Evolutionary conservation across 2,113 vertebrate genomes (phyloP), one percentile per base, ranked within the genome.

Genomic region (Heterotis niloticus): DNA sequence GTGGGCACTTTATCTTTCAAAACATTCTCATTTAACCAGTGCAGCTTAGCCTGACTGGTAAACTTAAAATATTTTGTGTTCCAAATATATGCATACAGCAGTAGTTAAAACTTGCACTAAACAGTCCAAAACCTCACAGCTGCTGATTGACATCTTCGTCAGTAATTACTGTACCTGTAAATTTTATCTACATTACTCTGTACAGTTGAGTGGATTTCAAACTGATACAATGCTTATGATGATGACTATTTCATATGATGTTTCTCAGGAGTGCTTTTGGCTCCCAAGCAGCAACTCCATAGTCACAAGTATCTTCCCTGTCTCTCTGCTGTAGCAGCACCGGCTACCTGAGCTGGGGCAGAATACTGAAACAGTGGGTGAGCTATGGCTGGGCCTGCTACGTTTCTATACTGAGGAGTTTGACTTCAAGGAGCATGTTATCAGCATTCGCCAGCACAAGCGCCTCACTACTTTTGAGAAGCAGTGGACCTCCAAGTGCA

Each of bases 381-480:
- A 98, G 79, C 94, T 99, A 56, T 99, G 98, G 98, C 84, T 99
- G 64, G 98, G 96, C 11, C 88, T 99, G 54, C 91, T 99, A 83
- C 92, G 96, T 17, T 99, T 99, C 85, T 99, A 99, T 90, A 99
- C 98, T 0, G 98, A 99, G 81, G 96, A 98, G n/a, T 99, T 99
- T 82, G 97, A 99, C 90, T 99, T 99, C 85, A 98, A 99, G 82
- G 97, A 98, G 12, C 94, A 98, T 20, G 98, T 99, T 81, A 98
- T 99, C 90, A 98, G 96, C 90, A 99, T 99, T 89, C 92, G 97
- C 1, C 98, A 99, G 82, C 95, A 89, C 85, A 98, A 97, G 75
- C 91, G 98, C 11, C 91, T 99, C 81, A 99, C 97, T 70, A 99
- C 98, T 0, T 99, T 99, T 79, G 96, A 99, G 88, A 99, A 99